A percentile compares a stretch with the other conserved stretches of the same genome.
Evolutionary conservation across 2,797 vertebrate genomes (phyloP).

Genomic region (Hozukius guyotensis): DNA sequence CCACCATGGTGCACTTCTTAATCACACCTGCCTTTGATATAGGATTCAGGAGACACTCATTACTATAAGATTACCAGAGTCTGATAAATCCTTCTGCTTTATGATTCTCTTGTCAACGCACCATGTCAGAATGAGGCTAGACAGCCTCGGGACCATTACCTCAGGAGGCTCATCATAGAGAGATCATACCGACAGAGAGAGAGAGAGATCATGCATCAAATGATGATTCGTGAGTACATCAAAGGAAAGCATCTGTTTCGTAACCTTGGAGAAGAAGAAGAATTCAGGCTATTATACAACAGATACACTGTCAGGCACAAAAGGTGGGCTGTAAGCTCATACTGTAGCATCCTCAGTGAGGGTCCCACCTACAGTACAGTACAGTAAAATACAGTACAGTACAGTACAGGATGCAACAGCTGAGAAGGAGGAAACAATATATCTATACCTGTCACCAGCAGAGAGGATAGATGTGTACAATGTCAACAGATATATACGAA

Average conservation of each 20-base stretch:
- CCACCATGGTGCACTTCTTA: conserved; percentile 21
- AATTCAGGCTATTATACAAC: conserved; percentile 26
- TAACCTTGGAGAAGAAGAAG: conserved; percentile 45
- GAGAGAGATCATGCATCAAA: conserved; percentile 66
- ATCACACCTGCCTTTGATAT: conserved; percentile 39
- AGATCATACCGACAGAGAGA: conserved; percentile 47
- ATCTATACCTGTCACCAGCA: conserved; percentile 15
- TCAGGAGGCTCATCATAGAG: conserved; percentile 50
- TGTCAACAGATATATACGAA: not conserved
- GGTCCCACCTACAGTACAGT: conserved; percentile 1
- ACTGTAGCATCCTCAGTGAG: not conserved
- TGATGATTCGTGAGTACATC: conserved; percentile 61
- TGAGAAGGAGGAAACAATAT: conserved; percentile 25
- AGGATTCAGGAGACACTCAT: conserved; percentile 43
- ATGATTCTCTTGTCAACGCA: conserved; percentile 37
- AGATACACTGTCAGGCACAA: conserved; percentile 14
- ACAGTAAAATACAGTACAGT: too few species aligned
- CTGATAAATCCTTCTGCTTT: conserved; percentile 49
- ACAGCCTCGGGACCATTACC: conserved; percentile 51
- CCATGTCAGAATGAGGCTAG: conserved; percentile 55
- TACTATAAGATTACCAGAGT: conserved; percentile 36
- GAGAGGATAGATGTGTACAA: not conserved
- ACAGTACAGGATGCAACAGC: not conserved
- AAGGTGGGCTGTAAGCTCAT: conserved; percentile 10
- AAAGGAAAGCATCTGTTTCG: conserved; percentile 73